Evolutionary conservation across 2,797 vertebrate species (phyloP), one percentile per base, ranked within the genome.

Genomic region (Aythya fuligula): DNA sequence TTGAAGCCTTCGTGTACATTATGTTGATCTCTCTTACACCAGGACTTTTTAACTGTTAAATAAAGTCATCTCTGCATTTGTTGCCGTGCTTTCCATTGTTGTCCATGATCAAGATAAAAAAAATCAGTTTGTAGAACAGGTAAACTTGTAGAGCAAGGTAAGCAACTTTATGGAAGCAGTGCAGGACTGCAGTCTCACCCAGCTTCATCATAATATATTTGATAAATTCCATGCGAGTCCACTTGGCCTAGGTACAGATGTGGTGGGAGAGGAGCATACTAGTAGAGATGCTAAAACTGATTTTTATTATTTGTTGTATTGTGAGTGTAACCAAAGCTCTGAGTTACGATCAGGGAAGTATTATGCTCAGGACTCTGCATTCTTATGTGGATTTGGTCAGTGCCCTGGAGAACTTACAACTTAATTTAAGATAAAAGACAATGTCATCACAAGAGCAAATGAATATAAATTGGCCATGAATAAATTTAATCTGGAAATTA

Each of bases 391-490:
- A 70, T 91, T 73, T 90, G 70, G 27, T 82, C 47, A 76, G 64
- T 82, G 92, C 56, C 86, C 74, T 88, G 85, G 27, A 91, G 77
- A 83, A 79, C 21, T 87, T 90, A 67, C 4, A 84, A 43, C 39
- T 30, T 90, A 85, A 92, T 90, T 79, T 90, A 67, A 82, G 74
- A 67, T 89, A 79, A 49, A 94, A 87, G 66, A 32, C 74, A 91
- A 30, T 87, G 74, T 85, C 77, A 90, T 86, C 64, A 15, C 4
- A 53, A 89, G 56, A 93, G 60, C 74, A 92, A 94, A 89, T 92
- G 38, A 89, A 92, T 97, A 95, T 94, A 92, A 93, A 95, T 90
- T 87, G 71, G 15, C 67, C 74, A 73, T 87, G 83, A 96, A 82
- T 95, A 95, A 92, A 93, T 93, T 90, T 72, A 75, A 80, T 89